Evolutionary conservation across 2,113 vertebrate species (phyloP).

Genomic region (Pedetes capensis): DNA sequence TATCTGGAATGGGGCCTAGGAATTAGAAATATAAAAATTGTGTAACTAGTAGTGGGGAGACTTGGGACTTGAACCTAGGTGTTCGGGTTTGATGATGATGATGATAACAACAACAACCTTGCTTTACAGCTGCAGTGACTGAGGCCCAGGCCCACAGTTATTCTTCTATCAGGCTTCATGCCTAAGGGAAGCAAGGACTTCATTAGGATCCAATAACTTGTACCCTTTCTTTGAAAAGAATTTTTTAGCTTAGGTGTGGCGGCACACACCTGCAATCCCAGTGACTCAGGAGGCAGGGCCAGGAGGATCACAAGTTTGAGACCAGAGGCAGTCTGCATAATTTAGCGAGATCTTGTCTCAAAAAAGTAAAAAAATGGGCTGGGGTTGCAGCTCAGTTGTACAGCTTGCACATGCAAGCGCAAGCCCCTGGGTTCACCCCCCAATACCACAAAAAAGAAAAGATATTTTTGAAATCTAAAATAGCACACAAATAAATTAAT

Average conservation of each 20-base stretch:
- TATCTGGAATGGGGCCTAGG: neutral
- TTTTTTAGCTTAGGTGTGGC: too few relatives aligned
- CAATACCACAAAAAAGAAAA: too few relatives aligned
- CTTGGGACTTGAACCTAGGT: neutral
- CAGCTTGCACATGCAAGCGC: too few relatives aligned
- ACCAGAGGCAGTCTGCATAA: too few relatives aligned
- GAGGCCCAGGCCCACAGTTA: neutral
- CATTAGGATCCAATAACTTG: neutral
- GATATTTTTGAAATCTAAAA: slow-evolving; percentile 1
- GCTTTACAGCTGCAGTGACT: neutral
- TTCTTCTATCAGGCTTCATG: neutral
- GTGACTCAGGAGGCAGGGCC: too few relatives aligned
- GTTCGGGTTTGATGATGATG: neutral
- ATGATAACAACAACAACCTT: neutral
- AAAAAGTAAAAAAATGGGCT: too few relatives aligned
- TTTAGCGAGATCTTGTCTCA: too few relatives aligned
- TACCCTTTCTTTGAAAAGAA: neutral
- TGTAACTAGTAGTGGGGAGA: neutral
- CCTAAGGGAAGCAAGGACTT: neutral
- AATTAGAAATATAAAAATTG: neutral
- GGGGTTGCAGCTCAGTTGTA: too few relatives aligned
- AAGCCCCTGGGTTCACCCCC: too few relatives aligned
- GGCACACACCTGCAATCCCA: too few relatives aligned
- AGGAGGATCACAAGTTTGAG: too few relatives aligned
- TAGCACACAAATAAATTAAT: neutral